Conservation (phyloP, 2,797 vertebrate genomes). For the Pantherophis alleghaniensis region DNA sequence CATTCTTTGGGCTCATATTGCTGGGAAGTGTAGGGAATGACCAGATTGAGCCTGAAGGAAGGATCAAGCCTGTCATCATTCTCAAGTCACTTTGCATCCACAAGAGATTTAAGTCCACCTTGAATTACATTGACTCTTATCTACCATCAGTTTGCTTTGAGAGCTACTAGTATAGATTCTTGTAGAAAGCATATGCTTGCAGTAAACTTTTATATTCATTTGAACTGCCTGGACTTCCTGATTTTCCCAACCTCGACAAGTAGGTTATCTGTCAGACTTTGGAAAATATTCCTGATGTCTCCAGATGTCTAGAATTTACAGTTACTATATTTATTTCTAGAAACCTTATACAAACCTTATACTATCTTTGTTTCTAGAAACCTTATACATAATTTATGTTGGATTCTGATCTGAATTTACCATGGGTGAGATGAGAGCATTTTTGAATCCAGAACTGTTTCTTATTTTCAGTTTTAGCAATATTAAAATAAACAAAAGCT, state of each 20-base stretch:
- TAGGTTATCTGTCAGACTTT: background rate
- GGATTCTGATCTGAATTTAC: background rate
- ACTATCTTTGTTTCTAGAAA: background rate
- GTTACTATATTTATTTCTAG: background rate
- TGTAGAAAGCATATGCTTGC: background rate
- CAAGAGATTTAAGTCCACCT: background rate
- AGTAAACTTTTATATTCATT: background rate
- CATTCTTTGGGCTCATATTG: background rate
- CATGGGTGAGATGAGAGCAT: no score
- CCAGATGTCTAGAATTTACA: background rate
- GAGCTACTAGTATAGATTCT: background rate
- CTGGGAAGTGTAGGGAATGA: background rate
- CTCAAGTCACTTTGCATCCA: background rate
- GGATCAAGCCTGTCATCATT: background rate
- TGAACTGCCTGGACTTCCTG: background rate
- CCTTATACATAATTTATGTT: background rate
- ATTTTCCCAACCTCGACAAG: background rate
- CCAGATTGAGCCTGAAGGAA: background rate
- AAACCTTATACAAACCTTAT: background rate
- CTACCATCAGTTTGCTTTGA: background rate
- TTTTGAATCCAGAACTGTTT: background rate
- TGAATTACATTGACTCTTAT: background rate
- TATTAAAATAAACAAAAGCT: background rate
- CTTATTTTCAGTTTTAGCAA: background rate
- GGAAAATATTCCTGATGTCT: background rate